A percentile compares a stretch with the other conserved stretches of the same genome.
Evolutionary conservation across 2,113 vertebrate species (phyloP).

Genomic region (Ochotona curzoniae): DNA sequence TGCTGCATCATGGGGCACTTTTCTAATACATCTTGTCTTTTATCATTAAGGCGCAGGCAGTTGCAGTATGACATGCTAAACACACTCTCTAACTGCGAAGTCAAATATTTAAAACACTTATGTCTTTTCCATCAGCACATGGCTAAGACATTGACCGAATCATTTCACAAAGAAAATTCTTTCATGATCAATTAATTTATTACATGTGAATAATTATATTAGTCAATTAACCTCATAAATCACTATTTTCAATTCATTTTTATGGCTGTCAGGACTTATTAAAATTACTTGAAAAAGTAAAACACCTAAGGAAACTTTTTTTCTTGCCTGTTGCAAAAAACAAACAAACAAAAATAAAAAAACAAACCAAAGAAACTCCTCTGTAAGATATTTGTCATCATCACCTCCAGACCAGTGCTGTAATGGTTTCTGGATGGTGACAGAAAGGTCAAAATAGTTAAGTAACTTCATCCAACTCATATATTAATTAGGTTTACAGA

Average conservation of each 20-base stretch:
- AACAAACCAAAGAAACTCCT: no score
- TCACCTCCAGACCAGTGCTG: background rate
- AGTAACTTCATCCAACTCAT: background rate
- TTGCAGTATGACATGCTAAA: background rate
- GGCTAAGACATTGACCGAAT: background rate
- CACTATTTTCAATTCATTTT: slow-evolving; percentile 29
- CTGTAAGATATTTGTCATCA: background rate
- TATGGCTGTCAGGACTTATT: background rate
- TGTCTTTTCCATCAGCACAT: background rate
- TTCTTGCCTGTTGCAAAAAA: background rate
- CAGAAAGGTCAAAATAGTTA: background rate
- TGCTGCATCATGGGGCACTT: background rate
- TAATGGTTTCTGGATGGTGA: background rate
- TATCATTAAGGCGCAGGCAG: background rate
- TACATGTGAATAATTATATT: slow-evolving; percentile 18
- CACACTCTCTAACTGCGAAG: background rate
- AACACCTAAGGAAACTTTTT: background rate
- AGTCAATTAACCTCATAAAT: background rate
- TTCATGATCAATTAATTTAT: background rate
- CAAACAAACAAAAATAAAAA: no score
- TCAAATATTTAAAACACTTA: background rate
- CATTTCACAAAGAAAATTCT: background rate
- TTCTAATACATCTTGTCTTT: background rate
- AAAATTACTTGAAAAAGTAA: slow-evolving; percentile 28
- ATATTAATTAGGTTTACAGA: background rate